Conservation (phyloP, 2,888 invertebrate species). For the Julus scandinavius region DNA sequence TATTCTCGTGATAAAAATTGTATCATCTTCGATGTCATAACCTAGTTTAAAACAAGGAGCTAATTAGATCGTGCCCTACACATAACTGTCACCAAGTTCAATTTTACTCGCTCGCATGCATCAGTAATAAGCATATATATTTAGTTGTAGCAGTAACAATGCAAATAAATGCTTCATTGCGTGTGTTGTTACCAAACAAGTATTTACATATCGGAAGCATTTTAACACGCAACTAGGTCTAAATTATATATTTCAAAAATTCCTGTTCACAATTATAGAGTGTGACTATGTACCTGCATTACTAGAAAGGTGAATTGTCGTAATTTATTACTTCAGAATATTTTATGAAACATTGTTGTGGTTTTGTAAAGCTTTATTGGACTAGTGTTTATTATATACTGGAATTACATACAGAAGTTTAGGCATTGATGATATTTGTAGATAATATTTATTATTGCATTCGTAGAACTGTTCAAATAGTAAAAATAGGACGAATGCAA, state of each 20-base stretch:
- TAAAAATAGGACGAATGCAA: too few relatives aligned
- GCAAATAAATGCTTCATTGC: constrained; percentile 36
- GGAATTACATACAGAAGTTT: too few relatives aligned
- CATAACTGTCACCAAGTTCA: not conserved
- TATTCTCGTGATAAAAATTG: not conserved
- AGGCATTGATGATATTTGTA: too few relatives aligned
- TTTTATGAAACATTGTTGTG: too few relatives aligned
- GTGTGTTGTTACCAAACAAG: not conserved
- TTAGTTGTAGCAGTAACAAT: not conserved
- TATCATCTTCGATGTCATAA: not conserved
- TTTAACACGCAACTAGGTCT: not conserved
- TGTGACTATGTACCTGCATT: too few relatives aligned
- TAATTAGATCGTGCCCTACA: not conserved
- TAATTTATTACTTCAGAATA: too few relatives aligned
- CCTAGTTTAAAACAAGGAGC: not conserved
- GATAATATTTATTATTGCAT: too few relatives aligned
- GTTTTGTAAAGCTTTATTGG: too few relatives aligned
- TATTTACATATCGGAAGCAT: constrained; percentile 13
- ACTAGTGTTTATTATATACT: too few relatives aligned
- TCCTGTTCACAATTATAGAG: too few relatives aligned
- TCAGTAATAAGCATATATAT: not conserved
- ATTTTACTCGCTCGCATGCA: not conserved
- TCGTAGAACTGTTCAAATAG: too few relatives aligned
- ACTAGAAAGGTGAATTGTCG: too few relatives aligned
- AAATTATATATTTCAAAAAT: not conserved